Evolutionary conservation across 2,888 invertebrate species (phyloP), one percentile per base, ranked within the genome.

Genomic region (Macrosoma leucophasiata): DNA sequence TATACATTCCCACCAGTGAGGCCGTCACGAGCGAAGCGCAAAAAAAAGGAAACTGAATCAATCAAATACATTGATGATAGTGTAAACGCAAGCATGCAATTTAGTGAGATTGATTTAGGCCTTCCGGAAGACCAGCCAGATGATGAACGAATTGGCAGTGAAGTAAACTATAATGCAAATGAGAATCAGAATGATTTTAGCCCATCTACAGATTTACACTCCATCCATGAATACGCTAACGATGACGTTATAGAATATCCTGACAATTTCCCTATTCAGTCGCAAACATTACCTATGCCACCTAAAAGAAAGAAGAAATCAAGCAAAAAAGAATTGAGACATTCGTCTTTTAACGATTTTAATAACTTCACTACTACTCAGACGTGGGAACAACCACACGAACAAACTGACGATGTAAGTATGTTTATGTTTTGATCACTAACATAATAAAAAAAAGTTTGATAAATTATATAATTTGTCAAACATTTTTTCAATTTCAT

Each of bases 201-300:
- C 12, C 69, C 67, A 8, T 42, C 59, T 2, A 63, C 54, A 13
- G 81, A 81, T 54, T 61, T 81, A 33, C 70, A 70, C 42, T 81
- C 78, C 23, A 78, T 78, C 30, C 74, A 82, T 38, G 79, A 81
- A 47, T 82, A 82, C 50, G 76, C 78, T 13, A 77, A 78, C 38
- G 86, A 87, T 56, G 76, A 85, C 39, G 75, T 84, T 2, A 84
- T 84, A 30, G 85, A 86, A 46, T 87, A 88, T 48, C 85, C 86
- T 1, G 84, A 87, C 15, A 81, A 79, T 41, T 47, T 73, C n/a
- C 69, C 70, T 0, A 62, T 79, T 19, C 69, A 76, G 41, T 77
- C 81, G 4, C 75, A 82, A 45, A 84, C 84, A 4, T 55, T 84
- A 21, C 84, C 84, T 1, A 78, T 79, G 79, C 82, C 84, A 13